phyloP scores from a whole-genome alignment of 2,888 invertebrate species.

The Papilio gigon region DNA sequence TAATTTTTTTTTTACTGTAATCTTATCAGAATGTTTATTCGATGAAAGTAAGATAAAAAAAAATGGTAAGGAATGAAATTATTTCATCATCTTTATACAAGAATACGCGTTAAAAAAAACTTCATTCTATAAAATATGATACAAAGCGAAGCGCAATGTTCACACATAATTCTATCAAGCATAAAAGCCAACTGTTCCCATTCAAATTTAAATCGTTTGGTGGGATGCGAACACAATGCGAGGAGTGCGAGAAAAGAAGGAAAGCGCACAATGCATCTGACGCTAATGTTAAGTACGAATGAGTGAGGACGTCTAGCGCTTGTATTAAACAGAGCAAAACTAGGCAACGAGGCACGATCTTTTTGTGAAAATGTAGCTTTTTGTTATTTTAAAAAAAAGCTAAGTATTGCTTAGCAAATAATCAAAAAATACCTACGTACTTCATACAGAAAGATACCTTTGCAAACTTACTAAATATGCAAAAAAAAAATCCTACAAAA shows the following conservation, averaged over 20 bases:
- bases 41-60: too few relatives aligned
- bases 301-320: conserved; percentile 3
- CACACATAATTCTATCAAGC: conserved; percentile 29
- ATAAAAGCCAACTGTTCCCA: conserved; percentile 16
- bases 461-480: too few relatives aligned
- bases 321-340: conserved; percentile 9
- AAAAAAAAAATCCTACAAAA: too few relatives aligned
- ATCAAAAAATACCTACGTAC: too few relatives aligned
- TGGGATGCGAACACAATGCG: conserved; percentile 15
- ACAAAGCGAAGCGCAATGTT: conserved; percentile 9
- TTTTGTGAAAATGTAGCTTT: conserved; percentile 21
- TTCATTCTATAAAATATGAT: neutral
- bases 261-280: conserved; percentile 19
- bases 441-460: too few relatives aligned
- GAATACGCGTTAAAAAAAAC: neutral
- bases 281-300: conserved; percentile 20
- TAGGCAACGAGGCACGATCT: conserved; percentile 39
- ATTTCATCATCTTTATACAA: neutral
- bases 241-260: conserved; percentile 21
- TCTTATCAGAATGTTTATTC: too few relatives aligned
- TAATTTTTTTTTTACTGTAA: too few relatives aligned
- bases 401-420: too few relatives aligned
- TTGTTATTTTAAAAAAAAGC: conserved; percentile 2
- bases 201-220: conserved; percentile 22
- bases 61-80: too few relatives aligned